Conservation (phyloP, 2,888 invertebrate genomes). For the Epistrophe eligans region DNA sequence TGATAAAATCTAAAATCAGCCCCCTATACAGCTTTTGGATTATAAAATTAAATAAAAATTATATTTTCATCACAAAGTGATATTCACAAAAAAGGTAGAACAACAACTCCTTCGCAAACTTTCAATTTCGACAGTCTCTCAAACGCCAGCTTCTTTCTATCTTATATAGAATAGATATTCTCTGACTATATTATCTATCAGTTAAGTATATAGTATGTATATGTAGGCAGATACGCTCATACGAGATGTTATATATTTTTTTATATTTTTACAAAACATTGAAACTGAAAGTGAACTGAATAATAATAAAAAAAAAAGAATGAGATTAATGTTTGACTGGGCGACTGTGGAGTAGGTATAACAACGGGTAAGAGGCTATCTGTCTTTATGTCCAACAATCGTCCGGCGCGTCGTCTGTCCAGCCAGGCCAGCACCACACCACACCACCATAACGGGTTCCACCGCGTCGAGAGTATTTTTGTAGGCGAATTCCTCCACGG, state of each 20-base stretch:
- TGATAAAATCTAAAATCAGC: background rate
- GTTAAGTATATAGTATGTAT: slow-evolving; percentile 36
- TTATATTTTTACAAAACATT: slow-evolving; percentile 63
- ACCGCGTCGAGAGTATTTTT: slow-evolving; percentile 52
- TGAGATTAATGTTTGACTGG: slow-evolving; percentile 70
- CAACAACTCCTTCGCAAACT: slow-evolving; percentile 61
- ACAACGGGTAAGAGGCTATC: slow-evolving; percentile 64
- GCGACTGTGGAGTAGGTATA: slow-evolving; percentile 49
- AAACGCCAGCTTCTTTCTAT: slow-evolving; percentile 5
- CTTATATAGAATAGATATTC: slow-evolving; percentile 35
- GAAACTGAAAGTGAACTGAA: slow-evolving; percentile 74
- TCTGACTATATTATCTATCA: slow-evolving; percentile 64
- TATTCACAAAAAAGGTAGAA: slow-evolving; percentile 54
- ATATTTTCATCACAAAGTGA: slow-evolving; percentile 36
- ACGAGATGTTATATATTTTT: slow-evolving; percentile 51
- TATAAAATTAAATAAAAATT: background rate
- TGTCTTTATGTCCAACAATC: slow-evolving; percentile 69
- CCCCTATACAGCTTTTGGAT: slow-evolving; percentile 39
- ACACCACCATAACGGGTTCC: slow-evolving; percentile 57
- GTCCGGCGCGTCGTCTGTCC: slow-evolving; percentile 57
- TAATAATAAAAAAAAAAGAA: slow-evolving; percentile 60
- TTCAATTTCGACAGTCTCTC: slow-evolving; percentile 52
- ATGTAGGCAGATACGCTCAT: slow-evolving; percentile 32
- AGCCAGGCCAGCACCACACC: slow-evolving; percentile 12
- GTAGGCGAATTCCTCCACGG: slow-evolving; percentile 75